Evolutionary conservation across 2,113 vertebrate species (phyloP).

Genomic region (Hypanus sabinus): DNA sequence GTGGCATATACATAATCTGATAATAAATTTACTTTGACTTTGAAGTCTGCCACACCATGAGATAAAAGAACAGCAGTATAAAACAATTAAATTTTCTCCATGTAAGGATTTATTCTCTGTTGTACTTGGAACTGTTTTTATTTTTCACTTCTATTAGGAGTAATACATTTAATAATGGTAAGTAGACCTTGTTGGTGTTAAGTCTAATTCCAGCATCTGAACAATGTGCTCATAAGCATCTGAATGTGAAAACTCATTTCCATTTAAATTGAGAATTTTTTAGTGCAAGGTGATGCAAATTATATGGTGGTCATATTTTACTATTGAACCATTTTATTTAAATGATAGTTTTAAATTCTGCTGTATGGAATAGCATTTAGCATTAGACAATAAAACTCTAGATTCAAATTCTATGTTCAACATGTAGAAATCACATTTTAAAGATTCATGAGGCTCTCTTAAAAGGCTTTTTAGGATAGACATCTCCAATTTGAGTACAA

Average conservation of each 20-base stretch:
- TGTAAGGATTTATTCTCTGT: background rate
- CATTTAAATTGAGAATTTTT: conserved; percentile 30
- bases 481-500: background rate
- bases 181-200: background rate
- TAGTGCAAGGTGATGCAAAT: background rate
- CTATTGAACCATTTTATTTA: background rate
- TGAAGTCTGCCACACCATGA: background rate
- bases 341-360: background rate
- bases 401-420: conserved; percentile 13
- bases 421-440: conserved; percentile 14
- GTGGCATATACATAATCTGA: too few relatives aligned
- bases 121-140: background rate
- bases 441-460: conserved; percentile 29
- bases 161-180: background rate
- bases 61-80: background rate
- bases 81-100: background rate
- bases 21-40: too few relatives aligned
- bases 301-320: conserved; percentile 4
- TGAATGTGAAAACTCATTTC: conserved; percentile 20
- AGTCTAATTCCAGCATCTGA: background rate
- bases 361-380: background rate
- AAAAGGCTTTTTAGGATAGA: background rate
- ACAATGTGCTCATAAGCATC: background rate
- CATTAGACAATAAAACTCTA: conserved; percentile 23
- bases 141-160: background rate